Conservation (phyloP, 2,113 vertebrate species). For the Serinus canaria region DNA sequence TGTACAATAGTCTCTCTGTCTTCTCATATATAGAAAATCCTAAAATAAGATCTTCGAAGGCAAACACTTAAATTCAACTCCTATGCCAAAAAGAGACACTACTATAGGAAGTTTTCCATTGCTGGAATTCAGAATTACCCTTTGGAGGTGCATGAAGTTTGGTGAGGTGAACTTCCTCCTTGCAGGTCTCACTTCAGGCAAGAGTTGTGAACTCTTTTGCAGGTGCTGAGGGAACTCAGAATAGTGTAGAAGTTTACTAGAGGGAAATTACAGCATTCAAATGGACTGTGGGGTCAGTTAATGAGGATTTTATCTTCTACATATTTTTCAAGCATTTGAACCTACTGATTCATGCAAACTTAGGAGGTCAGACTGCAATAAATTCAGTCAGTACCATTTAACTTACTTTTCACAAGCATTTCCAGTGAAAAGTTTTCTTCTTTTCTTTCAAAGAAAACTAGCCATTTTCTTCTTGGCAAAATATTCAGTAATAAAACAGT, state of each 20-base stretch:
- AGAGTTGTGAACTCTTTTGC: neutral
- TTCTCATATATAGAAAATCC: neutral
- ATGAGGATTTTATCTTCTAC: neutral
- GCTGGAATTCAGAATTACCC: neutral
- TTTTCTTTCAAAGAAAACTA: neutral
- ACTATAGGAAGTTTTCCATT: neutral
- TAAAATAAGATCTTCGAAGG: neutral
- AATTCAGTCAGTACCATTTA: neutral
- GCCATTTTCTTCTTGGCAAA: neutral
- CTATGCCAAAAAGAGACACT: neutral
- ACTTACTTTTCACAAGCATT: neutral
- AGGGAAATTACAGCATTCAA: neutral
- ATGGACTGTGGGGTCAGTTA: neutral
- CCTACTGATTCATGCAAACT: neutral
- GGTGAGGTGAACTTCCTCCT: neutral
- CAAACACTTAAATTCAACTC: neutral
- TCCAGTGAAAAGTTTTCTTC: neutral
- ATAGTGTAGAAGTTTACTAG: neutral
- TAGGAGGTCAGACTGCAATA: neutral
- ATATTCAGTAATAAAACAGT: neutral
- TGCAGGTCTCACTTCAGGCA: neutral
- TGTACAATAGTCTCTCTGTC: neutral
- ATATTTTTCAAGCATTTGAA: neutral
- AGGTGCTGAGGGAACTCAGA: neutral
- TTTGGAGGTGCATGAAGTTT: neutral